These are phyloP conservation scores for Sphyrna mokarran DNA, from an alignment of 2,113 vertebrate genomes.

Conservation along the genomic window DNA sequence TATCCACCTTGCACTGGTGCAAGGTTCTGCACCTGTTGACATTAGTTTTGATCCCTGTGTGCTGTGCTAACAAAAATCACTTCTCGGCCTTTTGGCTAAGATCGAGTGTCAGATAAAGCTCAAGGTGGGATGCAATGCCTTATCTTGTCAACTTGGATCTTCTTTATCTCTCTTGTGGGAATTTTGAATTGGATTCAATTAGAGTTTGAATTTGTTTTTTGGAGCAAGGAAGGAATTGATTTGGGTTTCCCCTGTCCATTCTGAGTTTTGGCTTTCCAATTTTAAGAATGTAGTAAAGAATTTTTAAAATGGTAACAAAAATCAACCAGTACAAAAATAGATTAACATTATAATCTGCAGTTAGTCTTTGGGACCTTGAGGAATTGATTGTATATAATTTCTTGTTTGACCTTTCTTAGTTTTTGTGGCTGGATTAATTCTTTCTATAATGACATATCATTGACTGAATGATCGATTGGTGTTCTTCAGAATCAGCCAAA, in stretches of 20 bases:
- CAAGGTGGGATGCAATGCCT: no score
- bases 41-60: background rate
- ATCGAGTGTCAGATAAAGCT: no score
- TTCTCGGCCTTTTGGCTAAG: no score
- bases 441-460: constrained; percentile 1
- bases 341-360: background rate
- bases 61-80: background rate
- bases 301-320: background rate
- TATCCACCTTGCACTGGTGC: background rate
- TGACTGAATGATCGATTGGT: background rate
- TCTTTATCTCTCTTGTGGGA: no score
- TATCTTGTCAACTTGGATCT: no score
- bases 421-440: background rate
- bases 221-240: no score
- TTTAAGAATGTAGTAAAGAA: no score
- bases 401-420: background rate
- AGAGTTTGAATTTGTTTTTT: no score
- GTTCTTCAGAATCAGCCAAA: background rate
- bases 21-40: background rate
- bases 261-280: no score
- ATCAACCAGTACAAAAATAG: background rate
- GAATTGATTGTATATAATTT: background rate
- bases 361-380: background rate
- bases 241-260: no score
- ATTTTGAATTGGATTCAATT: no score